Evolutionary conservation across 2,113 vertebrate species (phyloP).

Genomic region (Oncorhynchus tshawytscha): DNA sequence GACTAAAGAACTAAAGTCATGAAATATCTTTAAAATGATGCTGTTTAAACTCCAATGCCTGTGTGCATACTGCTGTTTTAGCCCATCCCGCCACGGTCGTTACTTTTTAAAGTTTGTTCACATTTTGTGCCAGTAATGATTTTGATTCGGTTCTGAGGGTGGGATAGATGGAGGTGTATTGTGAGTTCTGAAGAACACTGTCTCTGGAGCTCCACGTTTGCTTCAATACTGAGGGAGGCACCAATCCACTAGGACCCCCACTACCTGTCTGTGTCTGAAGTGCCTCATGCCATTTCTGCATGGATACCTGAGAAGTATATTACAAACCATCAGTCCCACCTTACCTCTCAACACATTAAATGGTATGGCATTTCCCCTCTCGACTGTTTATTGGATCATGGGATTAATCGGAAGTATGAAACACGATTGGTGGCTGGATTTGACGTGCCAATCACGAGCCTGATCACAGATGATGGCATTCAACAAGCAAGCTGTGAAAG

Average conservation of each 20-base stretch:
- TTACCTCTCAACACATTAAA: conserved; percentile 5
- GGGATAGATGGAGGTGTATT: not conserved
- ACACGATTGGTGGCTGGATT: conserved; percentile 8
- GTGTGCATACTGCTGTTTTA: not conserved
- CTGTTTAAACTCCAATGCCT: not conserved
- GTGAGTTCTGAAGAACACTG: not conserved
- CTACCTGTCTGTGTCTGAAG: conserved; percentile 48
- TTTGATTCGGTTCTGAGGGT: not conserved
- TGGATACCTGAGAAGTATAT: not conserved
- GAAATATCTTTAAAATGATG: not conserved
- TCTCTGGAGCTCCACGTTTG: conserved; percentile 26
- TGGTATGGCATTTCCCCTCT: not conserved
- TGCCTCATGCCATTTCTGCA: conserved; percentile 60
- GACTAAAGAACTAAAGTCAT: conserved; percentile 17
- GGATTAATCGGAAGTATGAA: conserved; percentile 24
- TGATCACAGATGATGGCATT: conserved; percentile 17
- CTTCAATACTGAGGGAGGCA: conserved; percentile 52
- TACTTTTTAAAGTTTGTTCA: not conserved
- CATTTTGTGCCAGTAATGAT: not conserved
- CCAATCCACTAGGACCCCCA: conserved; percentile 20
- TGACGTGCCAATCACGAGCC: conserved; percentile 15
- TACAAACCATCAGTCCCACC: not conserved
- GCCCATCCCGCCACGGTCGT: not conserved
- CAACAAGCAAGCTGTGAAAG: conserved; percentile 22
- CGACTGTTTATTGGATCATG: conserved; percentile 7